Evolutionary conservation across 2,888 invertebrate genomes (phyloP).

Genomic region (Rhamphomyia laevipes): DNA sequence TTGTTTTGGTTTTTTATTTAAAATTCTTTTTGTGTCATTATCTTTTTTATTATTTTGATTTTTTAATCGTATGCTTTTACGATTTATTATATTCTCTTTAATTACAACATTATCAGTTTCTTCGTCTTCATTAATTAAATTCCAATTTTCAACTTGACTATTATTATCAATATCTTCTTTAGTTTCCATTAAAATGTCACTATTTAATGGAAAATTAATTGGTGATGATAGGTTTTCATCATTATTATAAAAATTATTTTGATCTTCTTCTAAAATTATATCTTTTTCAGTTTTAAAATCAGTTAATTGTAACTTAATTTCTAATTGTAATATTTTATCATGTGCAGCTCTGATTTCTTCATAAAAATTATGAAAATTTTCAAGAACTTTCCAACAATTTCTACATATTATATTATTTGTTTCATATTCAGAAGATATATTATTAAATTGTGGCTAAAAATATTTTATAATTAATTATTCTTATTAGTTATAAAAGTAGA

Average conservation of each 20-base stretch:
- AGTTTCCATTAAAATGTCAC: no score
- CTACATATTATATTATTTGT: constrained; percentile 11
- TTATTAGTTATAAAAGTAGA: neutral
- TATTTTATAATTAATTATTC: neutral
- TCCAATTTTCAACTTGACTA: no score
- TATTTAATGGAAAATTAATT: neutral
- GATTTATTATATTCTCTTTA: no score
- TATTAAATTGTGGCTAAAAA: neutral
- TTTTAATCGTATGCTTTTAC: no score
- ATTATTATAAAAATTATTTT: no score
- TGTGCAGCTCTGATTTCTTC: constrained; percentile 10
- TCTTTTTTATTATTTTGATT: no score
- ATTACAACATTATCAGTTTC: no score
- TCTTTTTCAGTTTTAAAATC: neutral
- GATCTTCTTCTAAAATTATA: neutral
- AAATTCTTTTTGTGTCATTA: no score
- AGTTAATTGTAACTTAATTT: neutral
- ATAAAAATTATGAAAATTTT: constrained; percentile 14
- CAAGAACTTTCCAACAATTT: constrained; percentile 13
- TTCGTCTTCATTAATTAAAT: no score
- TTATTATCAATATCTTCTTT: no score
- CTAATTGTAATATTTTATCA: neutral
- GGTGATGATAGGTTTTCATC: neutral
- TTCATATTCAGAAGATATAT: constrained; percentile 6
- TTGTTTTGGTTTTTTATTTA: neutral